Percentiles rank a stretch among this genome's conserved stretches.
phyloP scores from a whole-genome alignment of 2,113 vertebrate genomes.

The Dromaius novaehollandiae region DNA sequence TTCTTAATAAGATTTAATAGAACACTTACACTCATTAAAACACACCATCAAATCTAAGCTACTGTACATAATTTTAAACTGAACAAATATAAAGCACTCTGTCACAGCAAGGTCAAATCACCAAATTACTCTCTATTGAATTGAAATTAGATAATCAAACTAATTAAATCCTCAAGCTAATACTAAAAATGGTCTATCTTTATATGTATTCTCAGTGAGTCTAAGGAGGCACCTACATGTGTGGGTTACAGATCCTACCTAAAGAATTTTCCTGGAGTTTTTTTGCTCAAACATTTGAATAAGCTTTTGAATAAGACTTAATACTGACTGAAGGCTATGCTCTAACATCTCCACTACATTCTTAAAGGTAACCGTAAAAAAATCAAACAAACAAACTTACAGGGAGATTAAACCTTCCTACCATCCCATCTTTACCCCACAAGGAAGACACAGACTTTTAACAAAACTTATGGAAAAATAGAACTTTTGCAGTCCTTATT shows the following conservation, averaged over 20 bases:
- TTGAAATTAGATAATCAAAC: conserved; percentile 9
- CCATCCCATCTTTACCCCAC: background rate
- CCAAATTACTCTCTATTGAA: background rate
- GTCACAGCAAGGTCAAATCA: background rate
- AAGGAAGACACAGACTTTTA: background rate
- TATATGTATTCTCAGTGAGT: background rate
- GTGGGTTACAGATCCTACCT: background rate
- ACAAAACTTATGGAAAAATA: background rate
- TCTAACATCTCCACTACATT: background rate
- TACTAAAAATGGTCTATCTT: background rate
- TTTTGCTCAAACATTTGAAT: background rate
- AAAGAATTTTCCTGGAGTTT: background rate
- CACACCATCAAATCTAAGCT: background rate
- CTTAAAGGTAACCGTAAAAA: background rate
- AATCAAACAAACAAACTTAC: background rate
- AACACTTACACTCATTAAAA: background rate
- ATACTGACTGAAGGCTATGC: background rate
- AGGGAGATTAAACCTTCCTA: background rate
- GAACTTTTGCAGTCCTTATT: background rate
- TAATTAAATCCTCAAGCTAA: background rate
- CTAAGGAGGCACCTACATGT: background rate
- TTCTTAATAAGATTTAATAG: background rate
- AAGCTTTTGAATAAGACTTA: background rate
- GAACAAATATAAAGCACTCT: background rate
- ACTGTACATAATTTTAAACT: background rate